Evolutionary conservation across 2,888 invertebrate genomes (phyloP), one percentile per base, ranked within the genome.

Genomic region (Apamea anceps): DNA sequence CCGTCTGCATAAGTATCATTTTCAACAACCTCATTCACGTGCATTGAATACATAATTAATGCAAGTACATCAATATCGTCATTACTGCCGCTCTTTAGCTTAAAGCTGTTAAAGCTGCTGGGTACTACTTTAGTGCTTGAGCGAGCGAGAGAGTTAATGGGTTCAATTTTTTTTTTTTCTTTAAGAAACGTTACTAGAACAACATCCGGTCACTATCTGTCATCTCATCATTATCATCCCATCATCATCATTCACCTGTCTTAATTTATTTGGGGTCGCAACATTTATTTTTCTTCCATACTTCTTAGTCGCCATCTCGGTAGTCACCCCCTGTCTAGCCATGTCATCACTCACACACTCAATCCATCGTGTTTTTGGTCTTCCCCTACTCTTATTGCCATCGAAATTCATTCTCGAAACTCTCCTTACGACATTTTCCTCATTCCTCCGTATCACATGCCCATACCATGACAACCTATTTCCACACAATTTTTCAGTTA

Each of bases 81-180:
- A 91, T 92, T 92, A 93, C 90, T 82, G 82, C 80, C 85, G 91
- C 93, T 94, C 91, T 91, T 92, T 92, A 92, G 93, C 91, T 92
- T 92, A 92, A 93, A 91, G 90, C 87, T 89, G 91, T 92, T 92
- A 92, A 92, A 91, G 92, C 90, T 89, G 87, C 73, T 86, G 86
- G 88, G 60, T 63, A 45, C 4, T 18, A 8, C 2, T 63, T 72
- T 60, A 73, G 86, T 89, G 71, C n/a, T 62, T 25, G 48, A 75
- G 77, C 63, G 72, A 79, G 85, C 84, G 82, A 54, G 12, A 6
- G 6, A 12, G 25, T 15, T 74, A n/a, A 8, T 18, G 8, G n/a
- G 32, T 18, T 25, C 13, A n/a, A 2, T 37, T 13, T 10, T 7
- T 25, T 72, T 21, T 32, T 45, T 65, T 65, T 25, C 10, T 25